Conservation (phyloP, 2,888 invertebrate genomes). For the Galeopsomyia nigrocyanea region DNA sequence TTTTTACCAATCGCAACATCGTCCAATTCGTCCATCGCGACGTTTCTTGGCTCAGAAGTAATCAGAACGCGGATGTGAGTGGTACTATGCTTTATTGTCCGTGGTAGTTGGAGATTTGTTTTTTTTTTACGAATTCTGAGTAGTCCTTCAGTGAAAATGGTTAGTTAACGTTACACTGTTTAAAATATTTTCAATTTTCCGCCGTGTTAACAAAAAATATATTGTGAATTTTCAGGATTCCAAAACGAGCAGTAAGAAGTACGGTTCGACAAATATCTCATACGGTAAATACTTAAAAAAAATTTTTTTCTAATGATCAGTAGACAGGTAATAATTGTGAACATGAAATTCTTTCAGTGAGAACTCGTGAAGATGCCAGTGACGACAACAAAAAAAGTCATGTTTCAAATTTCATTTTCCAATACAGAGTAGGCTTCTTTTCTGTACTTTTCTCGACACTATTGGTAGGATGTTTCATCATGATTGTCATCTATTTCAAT, state of each 20-base stretch:
- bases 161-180: too few relatives aligned
- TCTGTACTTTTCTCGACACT: neutral
- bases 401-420: slow-evolving; percentile 3
- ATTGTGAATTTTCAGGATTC: slow-evolving; percentile 16
- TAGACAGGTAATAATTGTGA: neutral
- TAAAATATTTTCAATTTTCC: too few relatives aligned
- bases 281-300: slow-evolving; percentile 25
- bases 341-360: slow-evolving; percentile 12
- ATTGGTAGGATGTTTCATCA: slow-evolving; percentile 15
- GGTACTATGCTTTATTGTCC: too few relatives aligned
- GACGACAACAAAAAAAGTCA: slow-evolving; percentile 7
- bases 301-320: neutral
- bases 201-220: neutral
- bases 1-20: neutral
- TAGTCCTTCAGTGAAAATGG: too few relatives aligned
- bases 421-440: slow-evolving; percentile 19
- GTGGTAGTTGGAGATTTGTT: too few relatives aligned
- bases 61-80: neutral
- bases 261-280: neutral
- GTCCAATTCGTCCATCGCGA: neutral
- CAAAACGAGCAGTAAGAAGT: slow-evolving; percentile 10
- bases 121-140: too few relatives aligned
- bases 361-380: neutral
- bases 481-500: slow-evolving; percentile 25
- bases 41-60: neutral